A percentile compares a stretch with the other conserved stretches of the same genome.
phyloP scores from a whole-genome alignment of 1,140 invertebrate species.

The Schlechtendalia chinensis region DNA sequence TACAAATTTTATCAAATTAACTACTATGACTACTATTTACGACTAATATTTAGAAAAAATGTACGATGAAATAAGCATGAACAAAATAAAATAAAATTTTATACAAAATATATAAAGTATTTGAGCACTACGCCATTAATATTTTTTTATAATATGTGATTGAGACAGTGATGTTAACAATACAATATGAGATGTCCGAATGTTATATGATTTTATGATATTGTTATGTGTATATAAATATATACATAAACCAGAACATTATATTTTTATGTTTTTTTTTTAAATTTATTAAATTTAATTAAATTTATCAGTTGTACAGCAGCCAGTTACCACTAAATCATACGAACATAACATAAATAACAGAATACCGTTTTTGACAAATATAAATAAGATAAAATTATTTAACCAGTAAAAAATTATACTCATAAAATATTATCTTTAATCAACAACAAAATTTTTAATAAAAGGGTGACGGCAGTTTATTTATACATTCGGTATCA shows the following conservation, averaged over 20 bases:
- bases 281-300: neutral
- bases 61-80: no score
- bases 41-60: no score
- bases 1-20: no score
- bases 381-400: slow-evolving; percentile 18
- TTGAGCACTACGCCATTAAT: no score
- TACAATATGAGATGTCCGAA: neutral
- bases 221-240: neutral
- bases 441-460: neutral
- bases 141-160: no score
- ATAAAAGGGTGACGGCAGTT: neutral
- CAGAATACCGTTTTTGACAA: slow-evolving; percentile 7
- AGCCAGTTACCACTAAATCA: neutral
- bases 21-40: no score
- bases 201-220: no score
- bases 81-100: no score
- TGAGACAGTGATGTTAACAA: neutral
- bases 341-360: neutral
- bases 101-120: no score
- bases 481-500: neutral
- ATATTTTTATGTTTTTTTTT: no score
- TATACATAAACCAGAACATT: neutral
- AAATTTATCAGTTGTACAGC: neutral
- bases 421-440: slow-evolving; percentile 17
- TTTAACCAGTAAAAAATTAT: slow-evolving; percentile 9